These are phyloP conservation scores for Anthonomus grandis DNA, from an alignment of 1,140 invertebrate species.

Conservation along the genomic window DNA sequence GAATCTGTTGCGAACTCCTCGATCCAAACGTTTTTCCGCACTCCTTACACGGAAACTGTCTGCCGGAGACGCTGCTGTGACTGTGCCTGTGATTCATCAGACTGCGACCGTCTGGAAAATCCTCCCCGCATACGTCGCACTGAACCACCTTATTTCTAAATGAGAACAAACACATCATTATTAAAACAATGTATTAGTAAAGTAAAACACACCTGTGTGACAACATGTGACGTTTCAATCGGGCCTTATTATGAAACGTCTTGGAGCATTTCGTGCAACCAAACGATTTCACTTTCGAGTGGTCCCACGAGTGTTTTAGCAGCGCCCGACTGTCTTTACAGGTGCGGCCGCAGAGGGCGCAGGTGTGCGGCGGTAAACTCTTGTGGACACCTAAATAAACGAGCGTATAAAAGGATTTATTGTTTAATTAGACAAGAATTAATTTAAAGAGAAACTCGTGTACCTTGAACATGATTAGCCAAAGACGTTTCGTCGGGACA, in stretches of 20 bases:
- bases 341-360: conserved; percentile 58
- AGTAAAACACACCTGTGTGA: conserved; percentile 54
- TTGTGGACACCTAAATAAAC: too few relatives aligned
- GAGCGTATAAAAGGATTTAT: too few relatives aligned
- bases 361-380: conserved; percentile 58
- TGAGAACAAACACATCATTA: not conserved
- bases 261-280: conserved; percentile 63
- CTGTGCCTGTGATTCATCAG: conserved; percentile 69
- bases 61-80: conserved; percentile 52
- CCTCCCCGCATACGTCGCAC: conserved; percentile 68
- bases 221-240: conserved; percentile 61
- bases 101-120: conserved; percentile 66
- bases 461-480: conserved; percentile 55
- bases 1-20: conserved; percentile 89
- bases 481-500: conserved; percentile 56
- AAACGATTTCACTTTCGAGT: conserved; percentile 54
- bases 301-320: conserved; percentile 65
- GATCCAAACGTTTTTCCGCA: conserved; percentile 83
- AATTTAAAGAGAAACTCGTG: too few relatives aligned
- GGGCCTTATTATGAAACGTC: conserved; percentile 67
- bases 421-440: too few relatives aligned
- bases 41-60: conserved; percentile 78
- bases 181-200: not conserved
- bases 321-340: conserved; percentile 67
- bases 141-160: conserved; percentile 60